Evolutionary conservation across 2,888 invertebrate genomes (phyloP).

Genomic region (Drosophila multiciliata): DNA sequence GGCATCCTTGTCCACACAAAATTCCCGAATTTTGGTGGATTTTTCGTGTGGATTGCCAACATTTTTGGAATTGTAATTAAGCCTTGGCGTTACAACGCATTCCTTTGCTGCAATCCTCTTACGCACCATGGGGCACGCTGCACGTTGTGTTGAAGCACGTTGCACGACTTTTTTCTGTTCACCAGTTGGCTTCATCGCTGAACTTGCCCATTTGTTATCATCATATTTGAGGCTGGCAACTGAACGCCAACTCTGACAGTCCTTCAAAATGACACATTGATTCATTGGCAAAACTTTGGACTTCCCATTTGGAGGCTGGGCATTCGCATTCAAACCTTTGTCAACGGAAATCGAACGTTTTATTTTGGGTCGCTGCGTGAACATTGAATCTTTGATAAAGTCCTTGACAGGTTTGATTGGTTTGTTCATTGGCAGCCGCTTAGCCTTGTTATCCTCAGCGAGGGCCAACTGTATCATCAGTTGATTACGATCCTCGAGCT

Average conservation of each 20-base stretch:
- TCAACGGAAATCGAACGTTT: slow-evolving; percentile 2
- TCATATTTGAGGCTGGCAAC: background rate
- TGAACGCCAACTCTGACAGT: background rate
- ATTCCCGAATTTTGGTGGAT: background rate
- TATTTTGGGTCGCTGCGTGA: background rate
- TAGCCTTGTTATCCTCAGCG: background rate
- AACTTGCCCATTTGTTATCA: background rate
- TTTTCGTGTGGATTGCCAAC: background rate
- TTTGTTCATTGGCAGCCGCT: background rate
- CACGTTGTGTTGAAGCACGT: background rate
- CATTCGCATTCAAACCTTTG: background rate
- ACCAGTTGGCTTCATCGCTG: background rate
- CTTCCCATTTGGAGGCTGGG: background rate
- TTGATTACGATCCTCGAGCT: slow-evolving; percentile 19
- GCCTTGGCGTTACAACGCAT: background rate
- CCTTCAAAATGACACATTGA: background rate
- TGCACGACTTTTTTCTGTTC: background rate
- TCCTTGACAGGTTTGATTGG: background rate
- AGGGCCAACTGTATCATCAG: slow-evolving; percentile 15
- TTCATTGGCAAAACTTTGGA: background rate
- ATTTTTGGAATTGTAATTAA: background rate
- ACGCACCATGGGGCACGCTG: background rate
- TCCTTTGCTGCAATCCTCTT: background rate
- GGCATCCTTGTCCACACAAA: background rate
- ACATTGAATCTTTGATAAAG: background rate